phyloP scores from a whole-genome alignment of 2,797 vertebrate species.

The Anguilla marmorata region DNA sequence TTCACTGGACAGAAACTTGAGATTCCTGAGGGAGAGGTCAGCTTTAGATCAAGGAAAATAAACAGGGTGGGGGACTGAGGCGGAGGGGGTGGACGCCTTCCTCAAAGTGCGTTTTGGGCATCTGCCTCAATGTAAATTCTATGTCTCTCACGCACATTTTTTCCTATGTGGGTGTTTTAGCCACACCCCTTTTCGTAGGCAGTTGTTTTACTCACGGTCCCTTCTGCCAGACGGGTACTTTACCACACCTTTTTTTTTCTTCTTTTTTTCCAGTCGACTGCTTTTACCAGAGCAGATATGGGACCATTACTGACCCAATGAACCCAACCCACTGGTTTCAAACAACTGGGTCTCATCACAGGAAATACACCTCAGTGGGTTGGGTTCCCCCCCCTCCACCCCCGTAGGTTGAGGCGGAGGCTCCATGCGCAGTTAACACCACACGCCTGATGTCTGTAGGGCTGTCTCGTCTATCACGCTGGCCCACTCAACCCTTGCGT shows the following conservation, averaged over 20 bases:
- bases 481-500: background rate
- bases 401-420: background rate
- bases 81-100: background rate
- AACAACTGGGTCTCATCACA: too few relatives aligned
- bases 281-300: background rate
- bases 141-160: background rate
- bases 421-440: background rate
- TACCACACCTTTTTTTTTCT: too few relatives aligned
- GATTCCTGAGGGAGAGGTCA: background rate
- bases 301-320: background rate
- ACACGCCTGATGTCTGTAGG: background rate
- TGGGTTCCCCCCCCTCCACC: too few relatives aligned
- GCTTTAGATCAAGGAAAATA: background rate
- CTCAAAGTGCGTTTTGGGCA: background rate
- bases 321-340: background rate
- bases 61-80: background rate
- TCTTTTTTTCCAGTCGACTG: background rate
- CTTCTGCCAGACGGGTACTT: background rate
- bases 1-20: background rate
- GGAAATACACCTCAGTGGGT: too few relatives aligned
- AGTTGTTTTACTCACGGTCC: background rate
- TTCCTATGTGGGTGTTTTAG: background rate
- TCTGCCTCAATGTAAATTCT: background rate
- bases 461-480: background rate
- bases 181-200: background rate